phyloP scores from a whole-genome alignment of 1,140 invertebrate genomes.

The Drosophila fuyamai region DNA sequence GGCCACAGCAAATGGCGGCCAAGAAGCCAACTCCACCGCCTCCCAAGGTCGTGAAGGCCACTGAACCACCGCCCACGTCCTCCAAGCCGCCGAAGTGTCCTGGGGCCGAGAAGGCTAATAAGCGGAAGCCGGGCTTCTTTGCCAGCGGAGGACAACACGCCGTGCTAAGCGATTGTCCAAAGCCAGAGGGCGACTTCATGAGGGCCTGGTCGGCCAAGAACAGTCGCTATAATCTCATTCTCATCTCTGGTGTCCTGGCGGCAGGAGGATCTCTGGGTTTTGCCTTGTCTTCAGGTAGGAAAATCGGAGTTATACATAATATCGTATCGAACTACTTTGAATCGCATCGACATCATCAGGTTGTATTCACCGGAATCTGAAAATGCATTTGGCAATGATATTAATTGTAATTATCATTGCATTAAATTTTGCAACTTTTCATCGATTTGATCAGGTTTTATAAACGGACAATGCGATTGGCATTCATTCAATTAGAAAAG shows the following conservation, averaged over 20 bases:
- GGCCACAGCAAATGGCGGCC: slow-evolving; percentile 17
- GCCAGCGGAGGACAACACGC: slow-evolving; percentile 63
- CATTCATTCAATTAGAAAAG: too few species aligned
- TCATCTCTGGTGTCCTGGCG: slow-evolving; percentile 44
- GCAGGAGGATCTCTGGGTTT: slow-evolving; percentile 22
- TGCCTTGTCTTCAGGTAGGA: slow-evolving; percentile 3
- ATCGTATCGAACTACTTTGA: background rate
- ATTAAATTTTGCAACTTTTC: background rate
- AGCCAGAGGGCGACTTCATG: slow-evolving; percentile 58
- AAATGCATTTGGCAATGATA: too few species aligned
- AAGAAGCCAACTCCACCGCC: slow-evolving; percentile 18
- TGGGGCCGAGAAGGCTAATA: background rate
- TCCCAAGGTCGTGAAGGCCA: background rate
- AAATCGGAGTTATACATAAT: background rate
- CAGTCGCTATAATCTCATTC: slow-evolving; percentile 56
- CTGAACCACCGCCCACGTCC: slow-evolving; percentile 15
- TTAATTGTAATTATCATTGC: background rate
- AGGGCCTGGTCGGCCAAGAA: slow-evolving; percentile 54
- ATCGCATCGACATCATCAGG: background rate
- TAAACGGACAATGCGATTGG: too few species aligned
- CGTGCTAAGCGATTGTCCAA: slow-evolving; percentile 55
- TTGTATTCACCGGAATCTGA: background rate
- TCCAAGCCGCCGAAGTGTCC: slow-evolving; percentile 32
- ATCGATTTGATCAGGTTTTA: too few species aligned
- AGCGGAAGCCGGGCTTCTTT: slow-evolving; percentile 46